Conservation (phyloP, 2,113 vertebrate species). For the Urocolius indicus region DNA sequence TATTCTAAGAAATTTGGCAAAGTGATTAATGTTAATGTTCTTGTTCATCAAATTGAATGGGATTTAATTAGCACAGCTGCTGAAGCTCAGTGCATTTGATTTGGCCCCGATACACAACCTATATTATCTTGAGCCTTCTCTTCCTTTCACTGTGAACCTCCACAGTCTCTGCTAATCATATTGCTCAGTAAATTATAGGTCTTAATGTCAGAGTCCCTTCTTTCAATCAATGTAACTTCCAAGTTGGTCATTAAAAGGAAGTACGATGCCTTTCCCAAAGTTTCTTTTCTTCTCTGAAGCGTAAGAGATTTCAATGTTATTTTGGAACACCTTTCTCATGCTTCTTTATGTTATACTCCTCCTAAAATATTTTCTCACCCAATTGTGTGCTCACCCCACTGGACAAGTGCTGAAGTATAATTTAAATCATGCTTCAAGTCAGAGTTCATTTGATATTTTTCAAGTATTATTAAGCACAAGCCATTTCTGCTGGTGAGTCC, state of each 20-base stretch:
- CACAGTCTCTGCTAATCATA: neutral
- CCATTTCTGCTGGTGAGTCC: neutral
- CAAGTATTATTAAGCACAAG: neutral
- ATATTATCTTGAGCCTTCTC: neutral
- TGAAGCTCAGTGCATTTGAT: conserved; percentile 17
- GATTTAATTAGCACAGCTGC: conserved; percentile 50
- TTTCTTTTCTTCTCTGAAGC: neutral
- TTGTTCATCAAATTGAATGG: conserved; percentile 34
- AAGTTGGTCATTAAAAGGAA: neutral
- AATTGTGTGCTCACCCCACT: neutral
- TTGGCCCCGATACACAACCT: conserved; percentile 16
- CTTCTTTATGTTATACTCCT: neutral
- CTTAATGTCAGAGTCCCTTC: neutral
- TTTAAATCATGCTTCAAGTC: neutral
- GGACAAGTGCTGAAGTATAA: neutral
- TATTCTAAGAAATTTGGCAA: conserved; percentile 29
- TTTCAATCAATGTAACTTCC: neutral
- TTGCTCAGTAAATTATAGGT: neutral
- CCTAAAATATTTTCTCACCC: neutral
- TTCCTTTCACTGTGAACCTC: neutral
- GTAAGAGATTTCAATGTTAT: neutral
- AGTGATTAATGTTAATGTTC: conserved; percentile 35
- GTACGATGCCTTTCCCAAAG: neutral
- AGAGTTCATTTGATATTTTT: neutral
- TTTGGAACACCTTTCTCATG: neutral